Evolutionary conservation across 1,140 invertebrate genomes (phyloP).

Genomic region (Aphelinus atriplicis): DNA sequence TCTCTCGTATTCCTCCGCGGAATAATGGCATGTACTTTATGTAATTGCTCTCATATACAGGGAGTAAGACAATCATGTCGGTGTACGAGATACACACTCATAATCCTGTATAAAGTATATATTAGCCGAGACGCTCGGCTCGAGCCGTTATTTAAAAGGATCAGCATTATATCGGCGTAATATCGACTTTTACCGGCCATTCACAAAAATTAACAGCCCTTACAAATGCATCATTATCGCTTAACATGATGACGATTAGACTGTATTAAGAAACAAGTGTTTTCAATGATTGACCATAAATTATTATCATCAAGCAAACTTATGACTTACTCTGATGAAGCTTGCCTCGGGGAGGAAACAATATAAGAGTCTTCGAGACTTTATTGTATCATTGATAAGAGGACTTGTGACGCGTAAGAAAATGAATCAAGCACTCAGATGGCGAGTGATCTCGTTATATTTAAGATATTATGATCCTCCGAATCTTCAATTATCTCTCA

Average conservation of each 20-base stretch:
- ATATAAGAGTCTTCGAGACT: too few species aligned
- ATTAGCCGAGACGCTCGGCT: not conserved
- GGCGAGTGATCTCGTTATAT: too few species aligned
- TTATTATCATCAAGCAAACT: not conserved
- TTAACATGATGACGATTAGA: slow-evolving; percentile 17
- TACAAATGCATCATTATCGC: slow-evolving; percentile 1
- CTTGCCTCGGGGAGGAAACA: too few species aligned
- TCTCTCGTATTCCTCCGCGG: slow-evolving; percentile 5
- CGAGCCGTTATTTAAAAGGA: slow-evolving; percentile 6
- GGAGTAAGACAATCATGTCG: too few species aligned
- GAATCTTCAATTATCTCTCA: too few species aligned
- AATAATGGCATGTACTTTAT: slow-evolving; percentile 34
- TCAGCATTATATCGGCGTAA: not conserved
- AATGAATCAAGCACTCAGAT: too few species aligned
- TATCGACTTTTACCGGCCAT: not conserved
- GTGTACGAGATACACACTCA: too few species aligned
- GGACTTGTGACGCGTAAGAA: too few species aligned
- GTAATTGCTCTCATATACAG: slow-evolving; percentile 11
- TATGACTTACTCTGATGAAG: slow-evolving; percentile 14
- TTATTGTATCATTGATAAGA: too few species aligned
- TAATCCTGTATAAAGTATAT: too few species aligned
- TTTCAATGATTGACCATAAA: slow-evolving; percentile 22
- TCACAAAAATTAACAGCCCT: slow-evolving; percentile 18
- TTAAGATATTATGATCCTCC: too few species aligned
- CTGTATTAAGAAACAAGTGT: slow-evolving; percentile 30